These are phyloP conservation scores for Leptinotarsa undecemlineata DNA, from an alignment of 1,140 invertebrate genomes.

Conservation along the genomic window DNA sequence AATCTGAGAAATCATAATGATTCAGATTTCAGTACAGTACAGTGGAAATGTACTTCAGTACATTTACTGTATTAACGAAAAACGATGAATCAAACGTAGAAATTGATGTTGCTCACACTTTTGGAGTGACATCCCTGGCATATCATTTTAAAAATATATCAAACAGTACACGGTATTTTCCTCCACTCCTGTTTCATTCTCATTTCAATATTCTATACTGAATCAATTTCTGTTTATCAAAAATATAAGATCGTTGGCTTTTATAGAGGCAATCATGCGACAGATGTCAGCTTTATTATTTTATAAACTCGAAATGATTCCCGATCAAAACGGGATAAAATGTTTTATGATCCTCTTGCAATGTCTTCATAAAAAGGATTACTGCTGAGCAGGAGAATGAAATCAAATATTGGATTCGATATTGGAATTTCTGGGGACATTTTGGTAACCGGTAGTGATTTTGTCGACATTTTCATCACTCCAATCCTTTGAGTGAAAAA, in stretches of 20 bases:
- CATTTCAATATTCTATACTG: background rate
- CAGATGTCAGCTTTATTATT: constrained; percentile 8
- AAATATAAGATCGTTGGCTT: constrained; percentile 1
- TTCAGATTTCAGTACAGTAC: no score
- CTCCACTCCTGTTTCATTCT: background rate
- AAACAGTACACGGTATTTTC: no score
- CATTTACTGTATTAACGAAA: no score
- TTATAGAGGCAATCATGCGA: background rate
- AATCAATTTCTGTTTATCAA: background rate
- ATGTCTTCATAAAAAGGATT: constrained; percentile 1
- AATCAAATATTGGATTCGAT: background rate
- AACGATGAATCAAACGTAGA: no score
- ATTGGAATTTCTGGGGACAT: background rate
- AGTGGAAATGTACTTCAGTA: no score
- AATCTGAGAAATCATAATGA: no score
- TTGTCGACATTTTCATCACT: no score
- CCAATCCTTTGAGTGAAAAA: no score
- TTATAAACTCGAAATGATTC: constrained; percentile 1
- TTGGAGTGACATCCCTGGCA: no score
- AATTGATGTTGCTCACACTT: no score
- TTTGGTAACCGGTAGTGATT: background rate
- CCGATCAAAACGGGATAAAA: background rate
- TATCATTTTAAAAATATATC: no score
- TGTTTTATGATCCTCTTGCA: background rate
- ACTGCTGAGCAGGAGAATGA: background rate